Conservation (phyloP, 2,888 invertebrate species). For the Cinara cedri region DNA sequence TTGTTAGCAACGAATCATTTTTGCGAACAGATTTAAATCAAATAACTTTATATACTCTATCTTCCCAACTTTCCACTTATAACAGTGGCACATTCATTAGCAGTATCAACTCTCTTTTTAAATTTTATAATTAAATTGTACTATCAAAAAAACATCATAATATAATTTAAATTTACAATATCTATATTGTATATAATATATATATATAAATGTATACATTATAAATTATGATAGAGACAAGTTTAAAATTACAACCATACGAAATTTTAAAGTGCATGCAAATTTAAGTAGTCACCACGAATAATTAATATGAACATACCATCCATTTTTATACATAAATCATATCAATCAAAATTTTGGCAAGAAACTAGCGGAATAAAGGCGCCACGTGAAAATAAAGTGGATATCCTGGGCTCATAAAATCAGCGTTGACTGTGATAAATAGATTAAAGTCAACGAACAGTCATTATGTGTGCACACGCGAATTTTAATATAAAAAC, state of each 20-base stretch:
- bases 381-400: constrained; percentile 33
- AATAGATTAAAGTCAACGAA: constrained; percentile 16
- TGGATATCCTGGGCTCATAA: constrained; percentile 16
- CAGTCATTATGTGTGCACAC: not conserved
- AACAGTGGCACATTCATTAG: too few species aligned
- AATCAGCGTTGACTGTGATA: constrained; percentile 19
- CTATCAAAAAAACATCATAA: too few species aligned
- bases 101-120: too few species aligned
- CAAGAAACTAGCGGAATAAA: constrained; percentile 27
- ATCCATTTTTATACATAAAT: constrained; percentile 10
- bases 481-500: too few species aligned
- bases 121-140: too few species aligned
- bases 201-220: too few species aligned
- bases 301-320: constrained; percentile 23
- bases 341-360: constrained; percentile 27
- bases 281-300: constrained; percentile 23
- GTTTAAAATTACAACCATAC: not conserved
- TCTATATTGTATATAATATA: too few species aligned
- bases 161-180: too few species aligned
- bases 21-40: too few species aligned
- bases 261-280: constrained; percentile 2
- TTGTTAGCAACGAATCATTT: too few species aligned
- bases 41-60: too few species aligned
- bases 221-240: not conserved
- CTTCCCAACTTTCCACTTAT: too few species aligned